Base-by-base conservation (phyloP, 2,113 vertebrate genomes). In the Aleadryas rufinucha region DNA sequence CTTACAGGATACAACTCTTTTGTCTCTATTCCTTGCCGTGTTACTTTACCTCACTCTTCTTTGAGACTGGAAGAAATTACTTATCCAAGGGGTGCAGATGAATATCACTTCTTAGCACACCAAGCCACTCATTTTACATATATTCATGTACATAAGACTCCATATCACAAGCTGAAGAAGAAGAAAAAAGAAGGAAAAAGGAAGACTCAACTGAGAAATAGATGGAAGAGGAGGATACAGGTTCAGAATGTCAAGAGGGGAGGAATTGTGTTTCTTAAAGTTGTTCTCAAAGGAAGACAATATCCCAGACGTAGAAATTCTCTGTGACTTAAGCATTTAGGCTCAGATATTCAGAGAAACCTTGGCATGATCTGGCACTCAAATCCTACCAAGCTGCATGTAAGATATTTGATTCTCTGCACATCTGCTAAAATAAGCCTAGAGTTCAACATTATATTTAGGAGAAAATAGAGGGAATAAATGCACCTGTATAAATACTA, bases 191-290 rank as follows among this genome's bases (percentile, higher is more conserved):
- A 54, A 41, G 10, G 9, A 3, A n/a, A 65, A 65, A 56, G 13
- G 30, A 79, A 16, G 5, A 42, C 53, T 37, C 3, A 59, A 23
- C 26, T 0, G 0, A 59, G 11, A 7, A 72, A 72, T 3, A 20
- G 16, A 31, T 6, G 2, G 20, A 74, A 74, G 41, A 69, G 19
- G 8, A 79, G 1, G 4, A 35, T 56, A n/a, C 4, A 2, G 3
- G 5, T 54, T 79, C 17, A 77, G 61, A 77, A 66, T 66, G 27
- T 39, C 45, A 66, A 66, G 11, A 86, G 12, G 5, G 4, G 2
- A 21, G 3, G n/a, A 63, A 64, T 3, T 79, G 61, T 64, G 3
- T 11, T 84, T 33, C 31, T 42, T 31, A 7, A 60, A 69, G 10
- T 53, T 76, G 10, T 72, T 88, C 45, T 76, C 13, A 26, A 56